Base-by-base conservation (phyloP, 2,797 vertebrate species). In the Nannoperca obscura region DNA sequence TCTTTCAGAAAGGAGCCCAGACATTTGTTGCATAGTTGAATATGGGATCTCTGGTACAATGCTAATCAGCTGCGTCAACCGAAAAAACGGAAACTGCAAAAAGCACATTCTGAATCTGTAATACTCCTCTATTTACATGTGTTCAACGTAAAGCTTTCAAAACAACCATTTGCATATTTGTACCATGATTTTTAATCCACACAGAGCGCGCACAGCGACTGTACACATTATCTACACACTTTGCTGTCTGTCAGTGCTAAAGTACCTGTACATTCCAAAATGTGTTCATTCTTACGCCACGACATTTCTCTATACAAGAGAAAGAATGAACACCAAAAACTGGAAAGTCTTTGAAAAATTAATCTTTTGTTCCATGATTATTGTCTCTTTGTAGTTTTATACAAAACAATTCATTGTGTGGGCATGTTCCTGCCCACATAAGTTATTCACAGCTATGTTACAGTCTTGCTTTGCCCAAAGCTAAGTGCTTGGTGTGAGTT, bases 101-200 rank as follows among this genome's bases (percentile, higher is more conserved):
- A 95, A 97, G 96, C 95, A 96, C 95, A 94, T 95, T 97, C 96
- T 95, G 95, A 95, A 95, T 95, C 89, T 84, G 71, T 75, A 85
- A 85, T 83, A 94, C 95, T 96, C 95, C 94, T 94, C 94, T 97
- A 98, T 98, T 95, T 98, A 99, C 97, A 99, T 88, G 92, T 97
- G 94, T 97, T 97, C 95, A 98, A 96, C 97, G 97, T 99, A 99
- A 99, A 99, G 98, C 98, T 99, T 98, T 99, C 95, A 92, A 97
- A 97, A 96, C 95, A 96, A 93, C 96, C 96, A 96, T 97, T 99
- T 99, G 98, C 98, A 99, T 99, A 99, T 97, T 97, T 97, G 97
- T 98, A 97, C 96, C 96, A 93, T 88, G 89, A 92, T 92, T 92
- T 95, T 95, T 78, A 90, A 86, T 96, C 94, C 95, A 95, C 91